Conservation (phyloP, 2,888 invertebrate genomes). For the Chrysopilus asiliformis region DNA sequence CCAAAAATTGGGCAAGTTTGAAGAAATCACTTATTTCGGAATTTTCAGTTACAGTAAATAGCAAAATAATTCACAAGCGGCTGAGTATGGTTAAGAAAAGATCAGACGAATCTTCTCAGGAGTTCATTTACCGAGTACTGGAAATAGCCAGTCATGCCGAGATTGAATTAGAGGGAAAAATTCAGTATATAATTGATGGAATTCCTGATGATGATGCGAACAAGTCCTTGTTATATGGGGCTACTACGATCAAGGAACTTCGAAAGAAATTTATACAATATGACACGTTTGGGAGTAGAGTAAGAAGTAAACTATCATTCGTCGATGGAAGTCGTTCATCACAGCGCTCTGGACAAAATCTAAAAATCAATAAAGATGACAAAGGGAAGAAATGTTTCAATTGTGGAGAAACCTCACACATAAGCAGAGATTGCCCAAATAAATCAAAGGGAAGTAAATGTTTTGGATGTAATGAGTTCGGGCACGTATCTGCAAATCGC, state of each 20-base stretch:
- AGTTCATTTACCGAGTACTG: conserved; percentile 6
- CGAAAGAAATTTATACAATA: conserved; percentile 4
- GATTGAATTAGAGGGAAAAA: conserved; percentile 6
- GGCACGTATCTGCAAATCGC: conserved; percentile 4
- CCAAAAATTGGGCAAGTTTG: conserved; percentile 3
- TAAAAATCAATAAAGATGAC: not conserved
- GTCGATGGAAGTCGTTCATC: not conserved
- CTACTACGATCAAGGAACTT: conserved; percentile 5
- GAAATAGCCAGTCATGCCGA: conserved; percentile 19
- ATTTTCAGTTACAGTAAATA: conserved; percentile 5
- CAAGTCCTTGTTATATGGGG: conserved; percentile 3
- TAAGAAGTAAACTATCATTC: not conserved
- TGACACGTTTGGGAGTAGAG: conserved; percentile 1
- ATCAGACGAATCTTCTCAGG: conserved; percentile 5
- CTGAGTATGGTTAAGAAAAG: conserved; percentile 5
- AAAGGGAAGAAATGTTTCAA: not conserved
- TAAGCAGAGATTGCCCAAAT: conserved; percentile 4
- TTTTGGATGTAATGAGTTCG: conserved; percentile 7
- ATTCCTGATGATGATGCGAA: conserved; percentile 3
- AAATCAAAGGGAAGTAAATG: conserved; percentile 5
- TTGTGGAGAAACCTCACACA: conserved; percentile 2
- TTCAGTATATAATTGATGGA: conserved; percentile 8
- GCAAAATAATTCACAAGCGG: conserved; percentile 3
- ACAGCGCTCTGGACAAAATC: not conserved
- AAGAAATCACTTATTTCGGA: conserved; percentile 4